Conservation (phyloP, 2,888 invertebrate genomes). For the Liodrosophila aerea region DNA sequence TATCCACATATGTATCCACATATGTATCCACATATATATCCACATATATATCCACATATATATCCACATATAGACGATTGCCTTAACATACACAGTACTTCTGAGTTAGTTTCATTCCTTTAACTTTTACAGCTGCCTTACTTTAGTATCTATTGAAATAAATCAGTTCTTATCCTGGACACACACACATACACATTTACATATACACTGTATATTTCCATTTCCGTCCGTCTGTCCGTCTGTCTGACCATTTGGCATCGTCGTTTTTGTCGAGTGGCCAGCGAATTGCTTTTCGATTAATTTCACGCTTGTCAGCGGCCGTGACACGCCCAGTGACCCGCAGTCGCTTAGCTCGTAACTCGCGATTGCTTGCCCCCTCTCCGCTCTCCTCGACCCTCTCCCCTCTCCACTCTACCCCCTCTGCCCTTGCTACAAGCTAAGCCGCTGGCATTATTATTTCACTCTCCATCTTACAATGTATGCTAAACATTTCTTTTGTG, state of each 20-base stretch:
- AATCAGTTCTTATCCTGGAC: neutral
- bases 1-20: no score
- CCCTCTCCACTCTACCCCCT: no score
- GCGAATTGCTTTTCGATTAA: conserved; percentile 77
- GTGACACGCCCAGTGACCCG: conserved; percentile 66
- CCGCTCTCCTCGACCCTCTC: no score
- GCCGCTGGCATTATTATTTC: no score
- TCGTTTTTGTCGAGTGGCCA: conserved; percentile 25
- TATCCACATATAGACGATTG: no score
- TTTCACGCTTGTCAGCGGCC: conserved; percentile 76
- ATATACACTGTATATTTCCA: neutral
- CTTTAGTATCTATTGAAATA: neutral
- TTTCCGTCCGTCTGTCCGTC: neutral
- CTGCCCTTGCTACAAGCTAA: no score
- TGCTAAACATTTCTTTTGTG: conserved; percentile 47
- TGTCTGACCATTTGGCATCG: neutral
- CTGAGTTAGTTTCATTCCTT: no score
- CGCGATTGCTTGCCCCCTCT: neutral
- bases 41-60: no score
- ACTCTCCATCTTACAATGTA: conserved; percentile 11
- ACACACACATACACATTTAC: neutral
- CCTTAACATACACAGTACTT: no score
- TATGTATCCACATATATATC: no score
- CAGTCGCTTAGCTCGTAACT: neutral
- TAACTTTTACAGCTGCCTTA: no score